Base-by-base conservation (phyloP, 2,888 invertebrate species). In the Octonoba sinensis region DNA sequence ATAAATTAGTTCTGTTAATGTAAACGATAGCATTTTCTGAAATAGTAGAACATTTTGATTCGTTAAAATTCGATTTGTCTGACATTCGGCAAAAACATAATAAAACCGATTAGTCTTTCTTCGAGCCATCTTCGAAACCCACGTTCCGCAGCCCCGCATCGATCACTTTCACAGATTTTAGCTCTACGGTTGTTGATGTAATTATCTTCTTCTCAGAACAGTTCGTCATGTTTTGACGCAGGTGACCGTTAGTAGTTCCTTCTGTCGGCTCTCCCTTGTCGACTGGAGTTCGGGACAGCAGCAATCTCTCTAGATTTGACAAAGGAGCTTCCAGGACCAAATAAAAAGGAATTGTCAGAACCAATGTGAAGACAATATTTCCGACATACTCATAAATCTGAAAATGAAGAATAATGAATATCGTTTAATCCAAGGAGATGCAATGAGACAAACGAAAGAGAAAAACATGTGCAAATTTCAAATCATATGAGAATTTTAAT, bases 381-480 rank as follows among this genome's bases (percentile, higher is more conserved):
- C 67, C 79, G 0, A 69, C 44, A 57, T 47, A 81, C 8, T 81
- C 79, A 18, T 81, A 81, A 15, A 81, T 36, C 79, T 81, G 56
- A 15, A 36, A 24, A 3, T 13, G 47, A 24, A 64, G 11, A 36
- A n/a, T n/a, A n/a, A n/a, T n/a, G n/a, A n/a, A n/a, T n/a, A n/a
- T n/a, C n/a, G n/a, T n/a, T n/a, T n/a, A n/a, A n/a, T n/a, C n/a
- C n/a, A n/a, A n/a, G n/a, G n/a, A n/a, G n/a, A n/a, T n/a, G n/a
- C n/a, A n/a, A n/a, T n/a, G n/a, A n/a, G n/a, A n/a, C n/a, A n/a
- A n/a, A n/a, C n/a, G n/a, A n/a, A n/a, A n/a, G n/a, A n/a, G n/a
- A n/a, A n/a, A n/a, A n/a, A n/a, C n/a, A n/a, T n/a, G n/a, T n/a
- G n/a, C n/a, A n/a, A n/a, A n/a, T n/a, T n/a, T n/a, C n/a, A n/a